Evolutionary conservation across 2,797 vertebrate genomes (phyloP), one percentile per base, ranked within the genome.

Genomic region (Coregonus ussuriensis): DNA sequence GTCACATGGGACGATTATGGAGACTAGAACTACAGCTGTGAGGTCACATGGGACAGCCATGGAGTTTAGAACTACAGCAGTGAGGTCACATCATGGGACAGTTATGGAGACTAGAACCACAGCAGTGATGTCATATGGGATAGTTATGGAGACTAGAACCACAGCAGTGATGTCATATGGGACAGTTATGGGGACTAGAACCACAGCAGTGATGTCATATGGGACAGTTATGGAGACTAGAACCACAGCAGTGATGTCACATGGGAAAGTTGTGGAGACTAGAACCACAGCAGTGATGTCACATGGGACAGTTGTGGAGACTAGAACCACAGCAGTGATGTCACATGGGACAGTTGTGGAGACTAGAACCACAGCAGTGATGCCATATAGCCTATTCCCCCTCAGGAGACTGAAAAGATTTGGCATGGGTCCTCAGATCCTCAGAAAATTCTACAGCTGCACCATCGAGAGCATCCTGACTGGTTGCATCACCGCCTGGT

Each of bases 1-100:
- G 82, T 33, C 5, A 62, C 56, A 62, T 54, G 33, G 41, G 41
- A 47, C 9, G 41, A 47, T 47, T 47, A 47, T 7, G 54, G 68
- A 37, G 25, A 21, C 33, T 9, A 18, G 2, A 51, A 5, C 52
- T 37, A 35, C 25, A 78, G 33, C 47, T 84, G 82, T 47, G 41
- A 47, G 9, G 7, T 47, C 41, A 47, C 37, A 37, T 59, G 79
- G 21, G 78, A 41, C 83, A 81, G 87, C 67, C 1, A 18, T 21
- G 37, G 47, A 21, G 70, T 9, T 7, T 47, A 47, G 7, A 47
- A 47, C 41, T 2, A 47, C 2, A 47, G 9, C 41, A 47, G 41
- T 9, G 1, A 47, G 2, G 41, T 11, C 41, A 47, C 9, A 41
- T 33, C 33, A 35, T 47, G 9, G 41, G 41, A 47, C 7, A 47